Evolutionary conservation across 2,113 vertebrate species (phyloP), one percentile per base, ranked within the genome.

Genomic region (Elachura formosa): DNA sequence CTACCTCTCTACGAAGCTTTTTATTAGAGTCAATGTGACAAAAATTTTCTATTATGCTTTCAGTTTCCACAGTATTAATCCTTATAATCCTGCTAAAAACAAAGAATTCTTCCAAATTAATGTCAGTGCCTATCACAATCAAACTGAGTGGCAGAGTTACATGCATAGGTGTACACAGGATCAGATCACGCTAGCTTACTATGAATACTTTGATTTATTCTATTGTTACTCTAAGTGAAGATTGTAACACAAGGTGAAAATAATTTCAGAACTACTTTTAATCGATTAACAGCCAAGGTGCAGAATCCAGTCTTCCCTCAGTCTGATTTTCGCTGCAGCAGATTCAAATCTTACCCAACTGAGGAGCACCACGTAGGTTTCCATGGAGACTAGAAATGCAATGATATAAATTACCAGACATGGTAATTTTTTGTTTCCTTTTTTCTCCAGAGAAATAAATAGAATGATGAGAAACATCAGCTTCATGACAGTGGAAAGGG

Each of bases 331-430:
- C 92, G 79, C 68, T 73, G 77, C 34, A 75, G 85, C 56, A 34
- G 61, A 90, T 13, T 87, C 54, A 87, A 84, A 76, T 64, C n/a
- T 82, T 87, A 87, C 16, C 59, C n/a, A 22, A 45, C 61, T 62
- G 69, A 75, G 71, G 41, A 95, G 55, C 41, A 89, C 54, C 49
- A 91, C 67, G n/a, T 14, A 68, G 54, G 91, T 96, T 95, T 91
- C 94, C 89, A 89, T 89, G 94, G 94, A 95, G 81, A 96, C 91
- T 69, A 92, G 71, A 84, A 95, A 95, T 84, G 26, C 80, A 89
- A 82, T 79, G 41, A 52, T 73, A 94, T 87, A 89, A 91, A 87
- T 91, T 91, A 89, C 38, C 56, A 94, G 58, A 92, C 23, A 79
- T 36, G 26, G 66, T 54, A 76, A 49, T 34, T 93, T 94, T 93